Conservation (phyloP, 2,113 vertebrate species). For the Gopherus flavomarginatus region DNA sequence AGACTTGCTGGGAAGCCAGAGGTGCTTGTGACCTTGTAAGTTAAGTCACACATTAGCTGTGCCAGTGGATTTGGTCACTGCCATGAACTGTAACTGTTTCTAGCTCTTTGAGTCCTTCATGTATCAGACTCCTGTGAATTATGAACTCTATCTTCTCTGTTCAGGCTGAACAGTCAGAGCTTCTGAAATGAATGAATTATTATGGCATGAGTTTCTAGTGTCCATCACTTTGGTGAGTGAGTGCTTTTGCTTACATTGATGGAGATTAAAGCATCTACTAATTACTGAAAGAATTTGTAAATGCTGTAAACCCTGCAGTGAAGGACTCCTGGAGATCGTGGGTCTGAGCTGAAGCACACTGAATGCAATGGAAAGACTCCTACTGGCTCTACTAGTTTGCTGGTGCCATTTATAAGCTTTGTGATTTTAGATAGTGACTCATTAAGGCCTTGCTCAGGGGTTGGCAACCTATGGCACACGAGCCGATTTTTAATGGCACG, state of each 20-base stretch:
- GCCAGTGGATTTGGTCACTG: background rate
- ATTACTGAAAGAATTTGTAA: conserved; percentile 38
- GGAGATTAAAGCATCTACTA: conserved; percentile 48
- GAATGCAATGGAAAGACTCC: background rate
- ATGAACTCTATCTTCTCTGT: background rate
- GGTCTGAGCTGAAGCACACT: background rate
- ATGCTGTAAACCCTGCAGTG: conserved; percentile 34
- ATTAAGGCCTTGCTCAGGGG: background rate
- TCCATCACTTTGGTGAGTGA: background rate
- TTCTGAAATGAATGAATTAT: conserved; percentile 20
- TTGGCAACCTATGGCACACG: too few species aligned
- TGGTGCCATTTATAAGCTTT: conserved; percentile 24
- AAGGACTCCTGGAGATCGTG: conserved; percentile 40
- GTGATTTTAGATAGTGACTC: conserved; percentile 33
- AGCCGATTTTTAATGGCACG: too few species aligned
- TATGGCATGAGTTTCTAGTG: background rate
- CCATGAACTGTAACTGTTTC: background rate
- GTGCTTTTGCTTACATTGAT: conserved; percentile 32
- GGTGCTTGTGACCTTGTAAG: background rate
- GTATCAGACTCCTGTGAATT: background rate
- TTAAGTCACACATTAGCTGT: background rate
- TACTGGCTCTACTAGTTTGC: background rate
- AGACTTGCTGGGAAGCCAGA: background rate
- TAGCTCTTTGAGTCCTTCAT: background rate
- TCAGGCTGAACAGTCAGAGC: background rate